Conservation (phyloP, 2,888 invertebrate species). For the Eupithecia tripunctaria region DNA sequence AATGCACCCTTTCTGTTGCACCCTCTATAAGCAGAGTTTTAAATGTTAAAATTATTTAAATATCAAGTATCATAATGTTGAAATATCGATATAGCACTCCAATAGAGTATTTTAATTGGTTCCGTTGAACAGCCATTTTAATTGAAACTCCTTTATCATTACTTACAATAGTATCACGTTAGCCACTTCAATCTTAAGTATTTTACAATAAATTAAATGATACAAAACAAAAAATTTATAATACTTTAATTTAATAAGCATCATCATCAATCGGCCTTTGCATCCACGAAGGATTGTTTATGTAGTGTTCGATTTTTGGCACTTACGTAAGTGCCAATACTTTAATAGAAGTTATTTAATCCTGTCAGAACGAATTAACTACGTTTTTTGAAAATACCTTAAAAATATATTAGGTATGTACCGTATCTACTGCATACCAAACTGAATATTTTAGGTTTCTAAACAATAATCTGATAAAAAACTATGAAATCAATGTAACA, state of each 20-base stretch:
- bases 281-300: too few species aligned
- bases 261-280: too few species aligned
- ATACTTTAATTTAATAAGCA: not conserved
- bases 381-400: not conserved
- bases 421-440: not conserved
- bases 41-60: constrained; percentile 6
- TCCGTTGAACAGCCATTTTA: constrained; percentile 58
- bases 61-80: not conserved
- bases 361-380: not conserved
- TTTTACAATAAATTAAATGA: not conserved
- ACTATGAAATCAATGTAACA: not conserved
- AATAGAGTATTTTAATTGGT: constrained; percentile 60
- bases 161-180: constrained; percentile 71
- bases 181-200: constrained; percentile 35
- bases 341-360: not conserved
- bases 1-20: too few species aligned
- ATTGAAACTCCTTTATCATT: constrained; percentile 57
- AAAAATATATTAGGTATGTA: not conserved
- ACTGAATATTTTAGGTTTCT: not conserved
- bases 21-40: constrained; percentile 3
- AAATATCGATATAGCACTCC: constrained; percentile 40
- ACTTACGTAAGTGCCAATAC: too few species aligned
- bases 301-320: too few species aligned
- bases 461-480: not conserved
- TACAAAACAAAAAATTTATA: not conserved